A percentile compares a stretch with the other conserved stretches of the same genome.
Conservation (phyloP, 2,888 invertebrate genomes). For the Sicus ferrugineus region DNA sequence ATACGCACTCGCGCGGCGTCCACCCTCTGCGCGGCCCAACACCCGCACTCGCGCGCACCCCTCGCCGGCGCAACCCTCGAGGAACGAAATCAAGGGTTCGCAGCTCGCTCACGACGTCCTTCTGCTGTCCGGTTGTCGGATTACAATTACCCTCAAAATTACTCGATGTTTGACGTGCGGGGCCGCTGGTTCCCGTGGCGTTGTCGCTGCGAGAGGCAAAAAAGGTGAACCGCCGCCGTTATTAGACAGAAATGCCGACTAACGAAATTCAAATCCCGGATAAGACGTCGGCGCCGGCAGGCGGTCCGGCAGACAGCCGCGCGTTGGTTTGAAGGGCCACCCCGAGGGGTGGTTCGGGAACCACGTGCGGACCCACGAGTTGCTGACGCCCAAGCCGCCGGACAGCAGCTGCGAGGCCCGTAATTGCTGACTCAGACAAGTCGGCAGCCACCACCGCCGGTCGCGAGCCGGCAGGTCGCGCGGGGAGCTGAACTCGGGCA, state of each 20-base stretch:
- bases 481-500: no score
- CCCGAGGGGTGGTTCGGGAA: no score
- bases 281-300: not conserved
- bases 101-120: not conserved
- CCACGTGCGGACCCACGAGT: no score
- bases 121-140: constrained; percentile 14
- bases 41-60: not conserved
- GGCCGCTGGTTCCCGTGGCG: not conserved
- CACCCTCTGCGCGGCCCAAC: no score
- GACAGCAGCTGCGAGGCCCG: no score
- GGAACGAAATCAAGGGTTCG: constrained; percentile 4
- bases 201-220: not conserved
- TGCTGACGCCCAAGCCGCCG: no score
- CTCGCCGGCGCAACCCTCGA: not conserved
- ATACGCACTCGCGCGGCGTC: no score
- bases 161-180: not conserved
- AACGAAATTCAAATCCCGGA: not conserved
- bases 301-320: not conserved
- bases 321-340: not conserved
- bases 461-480: no score
- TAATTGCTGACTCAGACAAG: no score
- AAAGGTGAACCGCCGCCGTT: not conserved
- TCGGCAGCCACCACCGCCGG: no score
- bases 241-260: not conserved
- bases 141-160: constrained; percentile 19